Percentiles rank a stretch among this genome's conserved stretches.
phyloP scores from a whole-genome alignment of 2,888 invertebrate species.

The Oxytorus armatus region DNA sequence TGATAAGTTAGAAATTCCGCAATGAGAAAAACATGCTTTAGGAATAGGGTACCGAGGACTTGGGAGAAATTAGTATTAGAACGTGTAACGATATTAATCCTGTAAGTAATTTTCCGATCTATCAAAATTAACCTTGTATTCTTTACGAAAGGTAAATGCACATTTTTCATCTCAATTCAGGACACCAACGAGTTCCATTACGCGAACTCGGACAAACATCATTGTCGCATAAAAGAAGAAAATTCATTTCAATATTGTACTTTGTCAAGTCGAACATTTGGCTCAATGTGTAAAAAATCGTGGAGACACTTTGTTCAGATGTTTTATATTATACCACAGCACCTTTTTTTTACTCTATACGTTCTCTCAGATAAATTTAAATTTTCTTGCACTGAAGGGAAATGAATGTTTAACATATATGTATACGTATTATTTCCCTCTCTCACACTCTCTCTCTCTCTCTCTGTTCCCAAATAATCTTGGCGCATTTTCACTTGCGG shows the following conservation, averaged over 20 bases:
- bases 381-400: background rate
- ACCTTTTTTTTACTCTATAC: constrained; percentile 14
- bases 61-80: no score
- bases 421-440: background rate
- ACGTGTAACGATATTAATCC: no score
- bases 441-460: no score
- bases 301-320: background rate
- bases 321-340: background rate
- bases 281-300: background rate
- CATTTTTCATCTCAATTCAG: no score
- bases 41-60: no score
- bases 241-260: background rate
- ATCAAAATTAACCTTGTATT: background rate
- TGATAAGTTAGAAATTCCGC: background rate
- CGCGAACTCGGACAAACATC: background rate
- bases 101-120: background rate
- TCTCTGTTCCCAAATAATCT: constrained; percentile 57
- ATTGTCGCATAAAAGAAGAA: background rate
- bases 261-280: background rate
- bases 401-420: background rate
- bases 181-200: no score
- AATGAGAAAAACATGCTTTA: constrained; percentile 1
- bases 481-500: constrained; percentile 49
- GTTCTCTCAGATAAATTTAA: constrained; percentile 3
- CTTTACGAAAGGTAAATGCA: no score